These are phyloP conservation scores for Limnephilus auricula DNA, from an alignment of 2,888 invertebrate genomes.

Conservation along the genomic window DNA sequence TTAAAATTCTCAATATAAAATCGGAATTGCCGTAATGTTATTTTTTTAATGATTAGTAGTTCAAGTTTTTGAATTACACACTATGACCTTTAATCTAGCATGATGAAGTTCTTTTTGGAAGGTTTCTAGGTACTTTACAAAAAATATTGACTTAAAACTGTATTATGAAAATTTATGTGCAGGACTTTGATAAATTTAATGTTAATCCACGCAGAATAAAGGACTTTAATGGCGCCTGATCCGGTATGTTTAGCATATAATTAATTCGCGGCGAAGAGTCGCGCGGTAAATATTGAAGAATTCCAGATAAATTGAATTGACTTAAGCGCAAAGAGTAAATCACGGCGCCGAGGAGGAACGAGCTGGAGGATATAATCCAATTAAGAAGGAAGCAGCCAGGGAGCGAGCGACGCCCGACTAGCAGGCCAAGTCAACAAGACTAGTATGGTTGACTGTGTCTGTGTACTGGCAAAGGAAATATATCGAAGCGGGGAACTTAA, in stretches of 20 bases:
- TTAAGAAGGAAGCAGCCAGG: conserved; percentile 42
- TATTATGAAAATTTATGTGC: not conserved
- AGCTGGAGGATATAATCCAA: conserved; percentile 50
- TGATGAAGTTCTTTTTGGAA: not conserved
- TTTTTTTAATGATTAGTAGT: too few relatives aligned
- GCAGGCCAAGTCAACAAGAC: conserved; percentile 24
- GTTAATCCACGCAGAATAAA: not conserved
- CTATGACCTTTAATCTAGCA: not conserved
- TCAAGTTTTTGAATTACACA: not conserved
- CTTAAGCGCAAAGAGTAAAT: conserved; percentile 59
- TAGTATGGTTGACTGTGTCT: not conserved
- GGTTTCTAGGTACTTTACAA: not conserved
- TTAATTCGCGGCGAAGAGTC: conserved; percentile 25
- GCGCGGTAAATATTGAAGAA: conserved; percentile 57
- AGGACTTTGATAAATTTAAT: not conserved
- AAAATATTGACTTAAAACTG: not conserved
- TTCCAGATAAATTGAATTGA: conserved; percentile 59
- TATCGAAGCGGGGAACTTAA: not conserved
- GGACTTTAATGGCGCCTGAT: conserved; percentile 20
- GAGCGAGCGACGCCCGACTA: conserved; percentile 24
- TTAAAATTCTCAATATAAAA: too few relatives aligned
- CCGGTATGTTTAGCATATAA: conserved; percentile 45
- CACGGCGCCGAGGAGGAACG: conserved; percentile 21
- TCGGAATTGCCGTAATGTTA: too few relatives aligned
- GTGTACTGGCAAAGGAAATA: not conserved